Evolutionary conservation across 1,140 invertebrate species (phyloP).

Genomic region (Laodelphax striatellus): DNA sequence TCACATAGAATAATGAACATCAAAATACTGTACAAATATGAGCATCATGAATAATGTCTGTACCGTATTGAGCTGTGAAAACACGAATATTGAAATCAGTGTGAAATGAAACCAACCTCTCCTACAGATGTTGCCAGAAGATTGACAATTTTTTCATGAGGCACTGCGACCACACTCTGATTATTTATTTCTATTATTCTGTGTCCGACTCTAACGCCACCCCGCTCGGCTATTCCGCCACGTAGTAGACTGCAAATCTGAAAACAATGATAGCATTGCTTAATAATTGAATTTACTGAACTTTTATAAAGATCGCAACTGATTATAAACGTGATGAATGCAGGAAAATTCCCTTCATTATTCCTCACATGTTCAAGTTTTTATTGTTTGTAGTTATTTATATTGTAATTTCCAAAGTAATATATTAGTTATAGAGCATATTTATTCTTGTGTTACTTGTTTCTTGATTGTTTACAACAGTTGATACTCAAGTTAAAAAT

Average conservation of each 20-base stretch:
- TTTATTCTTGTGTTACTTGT: no score
- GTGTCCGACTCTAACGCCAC: slow-evolving; percentile 96
- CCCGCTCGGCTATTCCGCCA: slow-evolving; percentile 96
- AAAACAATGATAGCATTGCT: slow-evolving; percentile 15
- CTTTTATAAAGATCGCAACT: neutral
- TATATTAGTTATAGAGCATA: no score
- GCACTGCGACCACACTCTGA: slow-evolving; percentile 96
- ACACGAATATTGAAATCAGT: neutral
- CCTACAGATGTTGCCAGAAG: slow-evolving; percentile 96
- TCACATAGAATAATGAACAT: no score
- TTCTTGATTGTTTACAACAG: no score
- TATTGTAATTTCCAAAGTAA: no score
- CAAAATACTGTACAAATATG: no score
- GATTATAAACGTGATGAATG: no score
- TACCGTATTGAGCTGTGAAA: no score
- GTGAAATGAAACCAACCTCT: slow-evolving; percentile 57
- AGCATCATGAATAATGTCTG: no score
- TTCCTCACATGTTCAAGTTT: neutral
- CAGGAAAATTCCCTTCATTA: neutral
- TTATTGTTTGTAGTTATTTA: neutral
- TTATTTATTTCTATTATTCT: slow-evolving; percentile 99
- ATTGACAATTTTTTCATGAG: slow-evolving; percentile 98
- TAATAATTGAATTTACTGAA: neutral
- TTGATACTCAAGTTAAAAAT: no score
- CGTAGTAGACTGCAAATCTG: slow-evolving; percentile 95